Evolutionary conservation across 2,797 vertebrate species (phyloP).

Genomic region (Hoplostethus atlanticus): DNA sequence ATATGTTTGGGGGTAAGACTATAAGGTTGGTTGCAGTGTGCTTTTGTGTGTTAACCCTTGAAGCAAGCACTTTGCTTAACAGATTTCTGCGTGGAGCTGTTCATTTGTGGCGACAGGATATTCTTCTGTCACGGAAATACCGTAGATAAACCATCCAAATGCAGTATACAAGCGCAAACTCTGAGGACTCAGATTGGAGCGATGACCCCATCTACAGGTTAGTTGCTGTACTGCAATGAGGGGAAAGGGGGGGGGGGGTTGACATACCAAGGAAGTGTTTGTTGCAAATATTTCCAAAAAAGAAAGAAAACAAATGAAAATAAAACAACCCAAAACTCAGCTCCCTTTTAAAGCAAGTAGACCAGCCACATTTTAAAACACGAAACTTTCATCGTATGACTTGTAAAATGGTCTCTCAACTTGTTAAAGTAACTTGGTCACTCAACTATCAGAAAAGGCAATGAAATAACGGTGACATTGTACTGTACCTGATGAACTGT

Average conservation of each 20-base stretch:
- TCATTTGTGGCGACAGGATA: slow-evolving; percentile 15
- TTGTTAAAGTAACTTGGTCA: slow-evolving; percentile 83
- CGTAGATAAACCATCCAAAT: slow-evolving; percentile 55
- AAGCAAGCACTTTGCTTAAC: slow-evolving; percentile 31
- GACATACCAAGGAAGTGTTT: slow-evolving; percentile 26
- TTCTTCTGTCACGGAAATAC: slow-evolving; percentile 21
- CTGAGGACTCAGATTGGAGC: slow-evolving; percentile 62
- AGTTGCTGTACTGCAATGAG: slow-evolving; percentile 71
- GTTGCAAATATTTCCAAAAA: slow-evolving; percentile 20
- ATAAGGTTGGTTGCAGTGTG: slow-evolving; percentile 57
- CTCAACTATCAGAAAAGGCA: slow-evolving; percentile 69
- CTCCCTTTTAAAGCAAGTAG: slow-evolving; percentile 78
- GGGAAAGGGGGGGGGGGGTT: neutral
- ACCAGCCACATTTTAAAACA: slow-evolving; percentile 82
- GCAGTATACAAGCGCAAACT: slow-evolving; percentile 68
- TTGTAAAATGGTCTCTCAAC: slow-evolving; percentile 79
- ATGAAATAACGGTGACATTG: slow-evolving; percentile 63
- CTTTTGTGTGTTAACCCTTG: slow-evolving; percentile 58
- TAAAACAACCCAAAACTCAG: slow-evolving; percentile 34
- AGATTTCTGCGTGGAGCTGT: slow-evolving; percentile 43
- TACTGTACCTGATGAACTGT: slow-evolving; percentile 63
- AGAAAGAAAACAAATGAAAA: slow-evolving; percentile 22
- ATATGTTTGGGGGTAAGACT: neutral
- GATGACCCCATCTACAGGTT: slow-evolving; percentile 77
- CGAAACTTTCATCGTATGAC: slow-evolving; percentile 59